Evolutionary conservation across 2,797 vertebrate genomes (phyloP), one percentile per base, ranked within the genome.

Genomic region (Corythornis leucogaster): DNA sequence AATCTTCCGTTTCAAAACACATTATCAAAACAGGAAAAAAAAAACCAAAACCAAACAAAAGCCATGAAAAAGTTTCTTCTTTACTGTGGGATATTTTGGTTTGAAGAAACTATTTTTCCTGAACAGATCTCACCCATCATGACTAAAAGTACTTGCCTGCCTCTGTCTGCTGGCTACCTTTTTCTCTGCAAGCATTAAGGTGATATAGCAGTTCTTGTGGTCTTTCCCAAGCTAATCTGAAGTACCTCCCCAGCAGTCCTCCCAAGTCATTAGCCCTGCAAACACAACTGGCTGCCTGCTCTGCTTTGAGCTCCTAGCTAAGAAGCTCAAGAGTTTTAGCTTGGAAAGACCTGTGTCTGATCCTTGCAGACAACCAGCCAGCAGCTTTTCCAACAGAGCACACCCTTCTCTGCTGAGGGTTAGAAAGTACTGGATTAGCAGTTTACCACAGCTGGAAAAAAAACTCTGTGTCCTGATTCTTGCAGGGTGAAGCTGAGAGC

Each of bases 321-420:
- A 93, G 92, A 87, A 57, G 89, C 92, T 96, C 94, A 92, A 92
- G 87, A 50, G 77, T 62, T 85, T 95, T 51, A 92, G 87, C 80
- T 87, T 7, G 0, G 40, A 38, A 53, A 69, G 63, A 57, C 77
- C 74, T 20, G 1, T 48, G 55, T 66, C 70, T 93, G 83, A 95
- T 96, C 92, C 67, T 53, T 80, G 46, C 89, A 84, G 91, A 69
- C 70, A 63, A 22, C 13, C 71, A 55, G 58, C 48, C 87, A 55
- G 77, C 46, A 7, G 76, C 71, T 93, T 95, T 89, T 17, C 63
- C 73, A 6, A 8, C 15, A 2, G 43, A 15, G 61, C 35, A 3
- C 26, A 69, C 24, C 45, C 58, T 40, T 31, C 82, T 48, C 51
- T 80, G 53, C 64, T 11, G 61, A 35, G 87, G 61, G 78, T 78